These are phyloP conservation scores for Peromyscus attwateri DNA, from an alignment of 2,797 vertebrate species.

Conservation along the genomic window DNA sequence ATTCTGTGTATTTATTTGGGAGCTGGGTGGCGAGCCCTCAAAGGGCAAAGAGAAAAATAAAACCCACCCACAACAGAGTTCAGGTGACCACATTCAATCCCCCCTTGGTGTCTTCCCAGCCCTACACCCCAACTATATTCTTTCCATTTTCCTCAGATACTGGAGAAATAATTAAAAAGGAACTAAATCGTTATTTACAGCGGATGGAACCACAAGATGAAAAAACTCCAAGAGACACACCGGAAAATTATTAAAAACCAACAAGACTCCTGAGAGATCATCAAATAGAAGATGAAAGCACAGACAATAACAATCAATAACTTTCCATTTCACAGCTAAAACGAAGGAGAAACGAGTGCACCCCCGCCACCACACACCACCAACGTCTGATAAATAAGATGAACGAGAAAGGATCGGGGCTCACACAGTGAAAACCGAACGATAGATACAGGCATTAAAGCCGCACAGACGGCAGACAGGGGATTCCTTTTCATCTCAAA, in stretches of 20 bases:
- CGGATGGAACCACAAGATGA: neutral
- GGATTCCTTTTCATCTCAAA: slow-evolving; percentile 11
- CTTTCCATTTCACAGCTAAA: slow-evolving; percentile 8
- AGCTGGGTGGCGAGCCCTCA: too few species aligned
- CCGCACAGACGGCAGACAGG: neutral
- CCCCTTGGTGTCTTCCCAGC: neutral
- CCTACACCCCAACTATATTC: neutral
- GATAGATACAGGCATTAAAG: neutral
- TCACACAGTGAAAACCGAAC: slow-evolving; percentile 32
- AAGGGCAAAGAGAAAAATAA: too few species aligned
- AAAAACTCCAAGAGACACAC: slow-evolving; percentile 15
- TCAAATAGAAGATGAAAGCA: slow-evolving; percentile 21
- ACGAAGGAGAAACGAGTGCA: slow-evolving; percentile 35
- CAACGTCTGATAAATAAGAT: slow-evolving; percentile 52
- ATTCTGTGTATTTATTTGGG: too few species aligned
- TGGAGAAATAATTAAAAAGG: slow-evolving; percentile 19
- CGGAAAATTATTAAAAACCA: slow-evolving; percentile 36
- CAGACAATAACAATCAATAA: neutral
- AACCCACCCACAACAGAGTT: too few species aligned
- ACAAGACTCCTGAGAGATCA: slow-evolving; percentile 1
- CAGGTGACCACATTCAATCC: too few species aligned
- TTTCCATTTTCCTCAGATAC: neutral
- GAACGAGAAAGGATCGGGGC: neutral
- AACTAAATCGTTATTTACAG: neutral
- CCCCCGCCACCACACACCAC: neutral